Percentiles rank a stretch among this genome's conserved stretches.
Conservation (phyloP, 2,888 invertebrate species). For the Psylliodes chrysocephalus region DNA sequence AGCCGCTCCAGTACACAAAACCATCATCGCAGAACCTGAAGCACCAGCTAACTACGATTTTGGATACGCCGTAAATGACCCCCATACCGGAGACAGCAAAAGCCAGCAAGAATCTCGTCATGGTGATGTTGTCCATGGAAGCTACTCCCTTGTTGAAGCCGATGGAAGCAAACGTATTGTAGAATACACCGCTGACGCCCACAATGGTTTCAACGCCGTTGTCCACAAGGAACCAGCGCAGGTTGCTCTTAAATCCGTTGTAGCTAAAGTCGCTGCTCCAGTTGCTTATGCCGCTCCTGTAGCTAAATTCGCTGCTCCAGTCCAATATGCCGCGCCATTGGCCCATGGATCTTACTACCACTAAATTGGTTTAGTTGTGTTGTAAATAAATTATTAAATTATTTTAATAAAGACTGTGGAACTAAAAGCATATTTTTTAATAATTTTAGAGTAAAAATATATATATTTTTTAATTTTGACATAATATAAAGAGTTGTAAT, state of each 20-base stretch:
- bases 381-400: slow-evolving; percentile 7
- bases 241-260: slow-evolving; percentile 47
- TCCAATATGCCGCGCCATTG: no score
- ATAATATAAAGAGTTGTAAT: no score
- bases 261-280: slow-evolving; percentile 35
- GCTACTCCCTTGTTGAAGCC: slow-evolving; percentile 66
- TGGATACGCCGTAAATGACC: slow-evolving; percentile 52
- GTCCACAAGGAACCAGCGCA: slow-evolving; percentile 65
- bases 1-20: slow-evolving; percentile 48
- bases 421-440: no score
- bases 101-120: slow-evolving; percentile 66
- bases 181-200: slow-evolving; percentile 67
- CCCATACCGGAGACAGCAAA: slow-evolving; percentile 66
- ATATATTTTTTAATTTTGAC: no score
- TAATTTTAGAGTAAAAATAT: no score
- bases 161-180: slow-evolving; percentile 67
- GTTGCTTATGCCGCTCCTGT: slow-evolving; percentile 35
- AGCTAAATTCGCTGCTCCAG: no score
- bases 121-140: slow-evolving; percentile 67
- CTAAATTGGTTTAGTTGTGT: slow-evolving; percentile 6
- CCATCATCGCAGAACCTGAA: slow-evolving; percentile 48
- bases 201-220: slow-evolving; percentile 67
- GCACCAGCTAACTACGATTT: slow-evolving; percentile 55
- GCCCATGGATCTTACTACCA: slow-evolving; percentile 26
- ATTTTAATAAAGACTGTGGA: slow-evolving; percentile 18